Conservation (phyloP, 2,888 invertebrate species). For the Callosobruchus maculatus region DNA sequence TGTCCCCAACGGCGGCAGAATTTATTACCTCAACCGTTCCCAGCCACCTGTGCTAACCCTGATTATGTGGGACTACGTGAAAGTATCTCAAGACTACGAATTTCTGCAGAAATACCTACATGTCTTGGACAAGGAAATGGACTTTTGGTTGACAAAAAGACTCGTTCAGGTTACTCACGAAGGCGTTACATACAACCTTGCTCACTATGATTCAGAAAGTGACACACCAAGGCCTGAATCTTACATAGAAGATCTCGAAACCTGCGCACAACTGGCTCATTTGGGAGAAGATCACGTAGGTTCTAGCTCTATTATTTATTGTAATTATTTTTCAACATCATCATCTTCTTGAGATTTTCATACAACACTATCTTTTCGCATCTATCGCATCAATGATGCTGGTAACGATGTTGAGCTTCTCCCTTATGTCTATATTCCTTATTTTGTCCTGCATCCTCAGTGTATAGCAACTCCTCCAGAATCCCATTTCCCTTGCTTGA, state of each 20-base stretch:
- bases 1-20: slow-evolving; percentile 31
- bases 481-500: too few relatives aligned
- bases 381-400: too few relatives aligned
- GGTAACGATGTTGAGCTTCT: too few relatives aligned
- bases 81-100: slow-evolving; percentile 58
- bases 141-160: slow-evolving; percentile 63
- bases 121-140: slow-evolving; percentile 60
- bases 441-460: too few relatives aligned
- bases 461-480: too few relatives aligned
- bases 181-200: slow-evolving; percentile 53
- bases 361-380: too few relatives aligned
- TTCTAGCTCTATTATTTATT: background rate
- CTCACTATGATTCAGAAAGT: slow-evolving; percentile 62
- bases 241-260: slow-evolving; percentile 62
- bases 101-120: slow-evolving; percentile 61
- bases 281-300: slow-evolving; percentile 24
- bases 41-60: slow-evolving; percentile 69
- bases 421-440: too few relatives aligned
- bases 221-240: slow-evolving; percentile 70
- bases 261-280: slow-evolving; percentile 40
- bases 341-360: too few relatives aligned
- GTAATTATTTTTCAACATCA: too few relatives aligned
- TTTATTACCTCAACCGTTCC: slow-evolving; percentile 50
- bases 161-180: slow-evolving; percentile 52
- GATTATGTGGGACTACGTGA: slow-evolving; percentile 57